Conservation (phyloP, 2,797 vertebrate genomes). For the Esox masquinongy region DNA sequence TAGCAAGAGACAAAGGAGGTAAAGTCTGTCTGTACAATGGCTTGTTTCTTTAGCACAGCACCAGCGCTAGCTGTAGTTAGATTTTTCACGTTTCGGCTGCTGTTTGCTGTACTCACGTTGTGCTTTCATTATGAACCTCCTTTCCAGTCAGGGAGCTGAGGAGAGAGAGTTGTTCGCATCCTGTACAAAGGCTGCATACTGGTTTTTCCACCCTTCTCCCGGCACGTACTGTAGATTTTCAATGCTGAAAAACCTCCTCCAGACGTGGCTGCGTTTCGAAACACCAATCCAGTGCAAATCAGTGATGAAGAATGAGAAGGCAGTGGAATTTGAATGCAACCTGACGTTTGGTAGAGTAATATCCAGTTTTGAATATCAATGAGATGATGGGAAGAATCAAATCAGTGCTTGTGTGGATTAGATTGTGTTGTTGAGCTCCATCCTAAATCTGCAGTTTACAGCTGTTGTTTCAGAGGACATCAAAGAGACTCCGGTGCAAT, state of each 20-base stretch:
- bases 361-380: neutral
- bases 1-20: slow-evolving; percentile 15
- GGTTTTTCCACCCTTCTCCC: neutral
- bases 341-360: neutral
- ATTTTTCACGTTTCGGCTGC: slow-evolving; percentile 5
- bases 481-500: neutral
- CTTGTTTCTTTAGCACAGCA: neutral
- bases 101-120: neutral
- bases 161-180: neutral
- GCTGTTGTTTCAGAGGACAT: neutral
- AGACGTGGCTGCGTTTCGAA: neutral
- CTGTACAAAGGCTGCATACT: neutral
- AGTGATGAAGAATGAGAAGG: neutral
- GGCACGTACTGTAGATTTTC: neutral
- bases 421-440: neutral
- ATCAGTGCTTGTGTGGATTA: neutral
- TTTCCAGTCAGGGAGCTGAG: neutral
- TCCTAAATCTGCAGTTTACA: neutral
- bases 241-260: neutral
- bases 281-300: neutral
- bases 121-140: neutral
- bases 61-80: neutral
- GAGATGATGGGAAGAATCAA: neutral
- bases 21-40: slow-evolving; percentile 15
- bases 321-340: neutral